Evolutionary conservation across 1,140 invertebrate species (phyloP), one percentile per base, ranked within the genome.

Genomic region (Cephus cinctus): DNA sequence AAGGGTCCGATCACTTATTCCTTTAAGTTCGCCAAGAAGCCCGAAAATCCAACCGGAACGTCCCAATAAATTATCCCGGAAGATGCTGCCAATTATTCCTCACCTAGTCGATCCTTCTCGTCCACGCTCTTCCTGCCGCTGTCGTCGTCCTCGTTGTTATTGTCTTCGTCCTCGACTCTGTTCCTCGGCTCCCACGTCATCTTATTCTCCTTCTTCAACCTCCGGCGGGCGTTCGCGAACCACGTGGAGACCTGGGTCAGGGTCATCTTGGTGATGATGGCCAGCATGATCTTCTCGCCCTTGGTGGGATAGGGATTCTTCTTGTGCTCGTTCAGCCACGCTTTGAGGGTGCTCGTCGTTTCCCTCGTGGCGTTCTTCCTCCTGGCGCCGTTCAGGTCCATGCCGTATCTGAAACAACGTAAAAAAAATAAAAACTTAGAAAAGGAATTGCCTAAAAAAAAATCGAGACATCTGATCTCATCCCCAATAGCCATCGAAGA

Each of bases 231-330:
- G 73, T 99, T 99, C 21, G 96, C 96, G 69, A 99, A 98, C 96
- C 96, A 99, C 65, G 96, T 98, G 16, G 95, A 98, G 22, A 97
- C 94, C 77, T 98, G 96, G 5, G 96, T 98, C 32, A 98, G 77
- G 19, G 96, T 98, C 96, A 99, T 99, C 78, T 97, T 97, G 35
- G 96, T 98, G 63, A 98, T 95, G 65, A 98, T 96, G 30, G 96
- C 96, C 59, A 98, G 80, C 94, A 98, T 97, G 52, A 98, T 97
- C 78, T 99, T 98, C 77, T 98, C 96, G 12, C 94, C 95, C 78
- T 98, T 99, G 22, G 95, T 98, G 4, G 96, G 96, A 76, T 98
- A 98, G 0, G 96, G 96, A 76, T 98, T 98, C 79, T 98, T 98
- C 76, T 96, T 92, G 81, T 98, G 96, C 68, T 98, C 94, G 73